Evolutionary conservation across 2,113 vertebrate genomes (phyloP), one percentile per base, ranked within the genome.

Genomic region (Aphyosemion australe): DNA sequence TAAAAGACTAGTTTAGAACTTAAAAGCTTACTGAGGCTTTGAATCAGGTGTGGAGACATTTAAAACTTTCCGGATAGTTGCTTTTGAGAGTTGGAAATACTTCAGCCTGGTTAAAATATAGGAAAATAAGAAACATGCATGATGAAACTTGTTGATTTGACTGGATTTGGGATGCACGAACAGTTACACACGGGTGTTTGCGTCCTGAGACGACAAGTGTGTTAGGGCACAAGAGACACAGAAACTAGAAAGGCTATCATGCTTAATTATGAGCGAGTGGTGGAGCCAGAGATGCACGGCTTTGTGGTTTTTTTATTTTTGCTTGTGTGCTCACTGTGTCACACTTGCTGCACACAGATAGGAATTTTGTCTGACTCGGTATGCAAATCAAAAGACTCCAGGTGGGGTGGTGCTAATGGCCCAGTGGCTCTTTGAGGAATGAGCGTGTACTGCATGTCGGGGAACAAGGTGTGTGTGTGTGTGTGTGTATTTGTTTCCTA

Each of bases 301-400:
- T 81, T 73, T 50, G 39, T 62, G 56, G 65, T 49, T 57, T 39
- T 54, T 56, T 72, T 42, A 26, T 53, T 13, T 21, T 56, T 52
- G 51, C 50, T 26, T 26, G 26, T 46, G 65, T 69, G 72, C 50
- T 39, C 46, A 61, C 46, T 69, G 60, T 84, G 79, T 85, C 80
- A 80, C 83, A 86, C 82, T 86, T 82, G 64, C 83, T 87, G 78
- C 77, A 71, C 80, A 63, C 63, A 87, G 86, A 86, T 87, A 79
- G 77, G 78, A 86, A 84, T 89, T 86, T 73, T 70, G 67, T 85
- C 77, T 86, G 86, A 87, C 83, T 88, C 73, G 74, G 37, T 84
- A 88, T 88, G 87, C 82, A 88, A 90, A 91, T 89, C 72, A 80
- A 85, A 84, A 84, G 76, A 84, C 84, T 89, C 55, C 80, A 87